Conservation (phyloP, 2,888 invertebrate species). For the Stenodera caucasica region DNA sequence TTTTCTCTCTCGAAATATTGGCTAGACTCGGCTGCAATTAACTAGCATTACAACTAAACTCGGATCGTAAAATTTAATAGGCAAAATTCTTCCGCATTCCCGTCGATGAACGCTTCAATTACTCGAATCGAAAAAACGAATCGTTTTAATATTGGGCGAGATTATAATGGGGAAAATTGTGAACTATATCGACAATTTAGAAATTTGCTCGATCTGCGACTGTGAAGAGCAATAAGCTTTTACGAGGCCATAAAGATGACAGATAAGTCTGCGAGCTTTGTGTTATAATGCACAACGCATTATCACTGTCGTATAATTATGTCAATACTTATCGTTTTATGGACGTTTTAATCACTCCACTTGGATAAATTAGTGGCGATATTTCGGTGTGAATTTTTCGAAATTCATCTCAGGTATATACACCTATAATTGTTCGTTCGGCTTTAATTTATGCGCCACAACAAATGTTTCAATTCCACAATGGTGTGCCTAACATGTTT, state of each 20-base stretch:
- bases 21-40: neutral
- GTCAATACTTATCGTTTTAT: slow-evolving; percentile 18
- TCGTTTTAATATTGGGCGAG: no score
- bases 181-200: no score
- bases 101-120: neutral
- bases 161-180: no score
- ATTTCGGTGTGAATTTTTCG: neutral
- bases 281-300: slow-evolving; percentile 12
- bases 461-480: slow-evolving; percentile 8
- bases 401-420: no score
- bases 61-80: slow-evolving; percentile 1
- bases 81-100: slow-evolving; percentile 6
- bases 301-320: slow-evolving; percentile 17
- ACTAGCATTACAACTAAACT: neutral
- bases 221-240: slow-evolving; percentile 15
- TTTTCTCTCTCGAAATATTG: neutral
- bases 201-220: slow-evolving; percentile 7
- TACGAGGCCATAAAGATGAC: slow-evolving; percentile 18
- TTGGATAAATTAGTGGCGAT: slow-evolving; percentile 10
- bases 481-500: slow-evolving; percentile 19
- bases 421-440: neutral
- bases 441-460: slow-evolving; percentile 7
- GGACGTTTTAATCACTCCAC: slow-evolving; percentile 15
- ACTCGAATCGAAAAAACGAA: neutral
- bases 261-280: slow-evolving; percentile 16